Conservation (phyloP, 2,113 vertebrate species). For the Ageneiosus marmoratus region DNA sequence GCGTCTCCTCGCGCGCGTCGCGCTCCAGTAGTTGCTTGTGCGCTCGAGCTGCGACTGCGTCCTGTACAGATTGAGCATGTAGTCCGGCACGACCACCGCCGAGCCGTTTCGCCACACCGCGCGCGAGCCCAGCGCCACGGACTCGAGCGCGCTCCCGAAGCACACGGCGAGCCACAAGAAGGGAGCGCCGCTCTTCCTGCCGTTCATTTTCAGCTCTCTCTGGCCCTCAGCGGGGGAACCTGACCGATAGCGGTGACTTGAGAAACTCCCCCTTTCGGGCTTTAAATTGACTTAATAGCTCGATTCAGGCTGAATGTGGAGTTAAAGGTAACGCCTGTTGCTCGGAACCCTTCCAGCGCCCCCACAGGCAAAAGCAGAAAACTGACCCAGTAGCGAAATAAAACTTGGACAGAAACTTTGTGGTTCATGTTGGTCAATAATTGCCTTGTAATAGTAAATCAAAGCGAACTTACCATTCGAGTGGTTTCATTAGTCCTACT, state of each 20-base stretch:
- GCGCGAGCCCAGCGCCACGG: slow-evolving; percentile 53
- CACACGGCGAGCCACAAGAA: slow-evolving; percentile 58
- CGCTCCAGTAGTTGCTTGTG: slow-evolving; percentile 48
- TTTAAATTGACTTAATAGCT: slow-evolving; percentile 76
- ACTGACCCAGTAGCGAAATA: neutral
- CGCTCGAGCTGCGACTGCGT: slow-evolving; percentile 66
- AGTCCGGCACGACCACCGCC: slow-evolving; percentile 76
- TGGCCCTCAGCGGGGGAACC: slow-evolving; percentile 56
- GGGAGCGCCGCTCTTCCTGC: slow-evolving; percentile 68
- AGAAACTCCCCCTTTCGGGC: slow-evolving; percentile 70
- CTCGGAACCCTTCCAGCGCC: slow-evolving; percentile 47
- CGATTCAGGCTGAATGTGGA: slow-evolving; percentile 61
- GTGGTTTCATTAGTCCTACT: neutral
- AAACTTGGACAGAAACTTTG: neutral
- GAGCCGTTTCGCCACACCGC: slow-evolving; percentile 64
- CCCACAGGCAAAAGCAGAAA: slow-evolving; percentile 23
- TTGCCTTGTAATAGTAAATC: neutral
- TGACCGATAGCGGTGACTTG: slow-evolving; percentile 62
- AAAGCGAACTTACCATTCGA: neutral
- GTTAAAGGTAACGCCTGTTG: slow-evolving; percentile 51
- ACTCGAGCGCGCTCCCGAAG: slow-evolving; percentile 58
- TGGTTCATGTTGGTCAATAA: neutral
- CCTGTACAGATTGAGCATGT: slow-evolving; percentile 83
- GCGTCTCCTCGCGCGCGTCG: slow-evolving; percentile 54
- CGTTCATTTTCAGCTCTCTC: slow-evolving; percentile 71